A percentile compares a stretch with the other conserved stretches of the same genome.
These are phyloP conservation scores for Heliconius congener DNA, from an alignment of 1,140 invertebrate genomes.

Conservation along the genomic window DNA sequence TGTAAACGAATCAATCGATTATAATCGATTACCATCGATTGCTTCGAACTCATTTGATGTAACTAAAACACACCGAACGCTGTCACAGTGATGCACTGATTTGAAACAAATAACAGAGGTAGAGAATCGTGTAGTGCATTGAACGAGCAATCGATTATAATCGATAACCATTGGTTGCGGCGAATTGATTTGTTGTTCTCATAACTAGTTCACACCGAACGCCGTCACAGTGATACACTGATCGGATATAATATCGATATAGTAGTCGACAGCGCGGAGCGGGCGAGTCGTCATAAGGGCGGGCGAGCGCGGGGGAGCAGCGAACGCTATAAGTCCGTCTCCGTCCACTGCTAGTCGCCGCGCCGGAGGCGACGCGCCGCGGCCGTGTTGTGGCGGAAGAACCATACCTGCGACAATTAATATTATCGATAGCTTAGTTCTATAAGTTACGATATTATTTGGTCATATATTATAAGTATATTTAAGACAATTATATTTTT, in stretches of 20 bases:
- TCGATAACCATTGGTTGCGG: neutral
- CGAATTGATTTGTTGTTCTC: neutral
- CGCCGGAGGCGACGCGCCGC: conserved; percentile 82
- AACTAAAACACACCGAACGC: neutral
- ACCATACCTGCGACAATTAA: conserved; percentile 80
- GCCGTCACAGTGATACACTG: conserved; percentile 13
- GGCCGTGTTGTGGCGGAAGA: conserved; percentile 84
- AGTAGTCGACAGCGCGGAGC: neutral
- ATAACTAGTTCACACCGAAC: neutral
- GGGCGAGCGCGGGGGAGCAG: conserved; percentile 18
- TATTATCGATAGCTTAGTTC: too few relatives aligned
- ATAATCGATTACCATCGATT: conserved; percentile 5
- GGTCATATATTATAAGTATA: too few relatives aligned
- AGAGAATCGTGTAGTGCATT: neutral
- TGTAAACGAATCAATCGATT: neutral
- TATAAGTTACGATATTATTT: too few relatives aligned
- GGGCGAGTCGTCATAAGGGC: conserved; percentile 26
- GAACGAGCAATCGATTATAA: neutral
- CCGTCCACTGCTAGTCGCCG: conserved; percentile 85
- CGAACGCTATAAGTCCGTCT: conserved; percentile 78
- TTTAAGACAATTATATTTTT: too few relatives aligned
- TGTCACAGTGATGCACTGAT: neutral
- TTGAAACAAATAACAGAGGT: neutral
- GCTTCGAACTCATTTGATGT: neutral
- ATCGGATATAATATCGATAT: neutral